These are phyloP conservation scores for Agrochola lota DNA, from an alignment of 2,888 invertebrate species.

Conservation along the genomic window DNA sequence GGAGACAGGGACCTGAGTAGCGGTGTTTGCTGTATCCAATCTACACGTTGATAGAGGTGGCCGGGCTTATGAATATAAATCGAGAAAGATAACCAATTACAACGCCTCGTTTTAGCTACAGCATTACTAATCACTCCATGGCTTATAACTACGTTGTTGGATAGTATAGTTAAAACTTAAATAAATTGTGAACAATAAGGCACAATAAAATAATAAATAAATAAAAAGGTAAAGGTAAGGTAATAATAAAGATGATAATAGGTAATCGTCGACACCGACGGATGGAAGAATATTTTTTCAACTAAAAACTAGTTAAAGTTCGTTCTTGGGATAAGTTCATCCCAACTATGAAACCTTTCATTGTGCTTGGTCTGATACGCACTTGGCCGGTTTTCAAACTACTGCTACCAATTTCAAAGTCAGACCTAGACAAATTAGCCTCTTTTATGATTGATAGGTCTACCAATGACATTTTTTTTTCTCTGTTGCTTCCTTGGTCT, in stretches of 20 bases:
- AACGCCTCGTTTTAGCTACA: constrained; percentile 33
- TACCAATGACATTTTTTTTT: no score
- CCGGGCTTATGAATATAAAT: constrained; percentile 66
- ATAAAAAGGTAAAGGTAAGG: no score
- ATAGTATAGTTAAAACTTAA: background rate
- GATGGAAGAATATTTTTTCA: no score
- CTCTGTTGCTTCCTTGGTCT: no score
- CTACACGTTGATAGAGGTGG: constrained; percentile 51
- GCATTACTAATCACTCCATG: constrained; percentile 22
- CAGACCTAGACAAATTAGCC: background rate
- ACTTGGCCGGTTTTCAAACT: background rate
- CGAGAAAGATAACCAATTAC: constrained; percentile 49
- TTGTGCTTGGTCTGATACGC: no score
- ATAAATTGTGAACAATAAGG: background rate
- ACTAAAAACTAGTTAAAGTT: no score
- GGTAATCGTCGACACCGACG: no score
- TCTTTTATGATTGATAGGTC: background rate
- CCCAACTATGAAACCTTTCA: no score
- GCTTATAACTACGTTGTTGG: background rate
- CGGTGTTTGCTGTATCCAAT: constrained; percentile 54
- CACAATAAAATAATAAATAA: no score
- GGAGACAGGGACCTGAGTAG: constrained; percentile 7
- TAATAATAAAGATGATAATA: no score
- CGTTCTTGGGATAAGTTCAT: no score
- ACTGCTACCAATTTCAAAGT: background rate